Percentiles rank a stretch among this genome's conserved stretches.
phyloP scores from a whole-genome alignment of 1,140 invertebrate genomes.

The Cataglyphis hispanica region DNA sequence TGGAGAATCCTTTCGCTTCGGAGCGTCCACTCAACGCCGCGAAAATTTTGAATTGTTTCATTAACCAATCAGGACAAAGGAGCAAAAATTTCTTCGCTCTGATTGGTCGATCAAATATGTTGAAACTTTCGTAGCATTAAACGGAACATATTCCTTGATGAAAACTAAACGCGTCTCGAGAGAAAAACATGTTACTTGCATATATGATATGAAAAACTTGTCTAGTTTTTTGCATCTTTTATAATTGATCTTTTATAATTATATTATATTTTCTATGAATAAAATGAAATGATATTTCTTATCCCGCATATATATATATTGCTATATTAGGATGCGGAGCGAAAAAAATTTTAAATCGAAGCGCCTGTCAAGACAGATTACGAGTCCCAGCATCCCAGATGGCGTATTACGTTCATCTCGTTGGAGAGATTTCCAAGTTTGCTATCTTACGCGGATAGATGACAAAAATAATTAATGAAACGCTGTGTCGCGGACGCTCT shows the following conservation, averaged over 20 bases:
- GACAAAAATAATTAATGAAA: constrained; percentile 21
- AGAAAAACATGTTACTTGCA: too few relatives aligned
- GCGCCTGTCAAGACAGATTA: constrained; percentile 17
- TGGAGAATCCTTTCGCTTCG: too few relatives aligned
- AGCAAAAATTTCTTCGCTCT: too few relatives aligned
- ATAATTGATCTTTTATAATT: neutral
- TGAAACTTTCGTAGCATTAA: too few relatives aligned
- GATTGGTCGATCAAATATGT: too few relatives aligned
- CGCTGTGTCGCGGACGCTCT: neutral
- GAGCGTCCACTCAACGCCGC: too few relatives aligned
- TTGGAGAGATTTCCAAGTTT: constrained; percentile 35
- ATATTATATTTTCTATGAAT: neutral
- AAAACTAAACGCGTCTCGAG: too few relatives aligned
- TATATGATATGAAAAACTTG: too few relatives aligned
- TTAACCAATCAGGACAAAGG: too few relatives aligned
- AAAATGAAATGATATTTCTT: neutral
- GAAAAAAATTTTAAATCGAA: constrained; percentile 5
- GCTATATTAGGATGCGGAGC: neutral
- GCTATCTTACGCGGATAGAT: constrained; percentile 32
- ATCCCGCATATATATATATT: neutral
- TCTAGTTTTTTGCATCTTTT: neutral
- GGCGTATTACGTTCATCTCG: constrained; percentile 27
- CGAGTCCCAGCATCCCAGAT: constrained; percentile 30
- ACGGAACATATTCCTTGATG: too few relatives aligned
- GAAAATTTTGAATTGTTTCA: too few relatives aligned